Evolutionary conservation across 2,888 invertebrate species (phyloP).

Genomic region (Gari tellinella): DNA sequence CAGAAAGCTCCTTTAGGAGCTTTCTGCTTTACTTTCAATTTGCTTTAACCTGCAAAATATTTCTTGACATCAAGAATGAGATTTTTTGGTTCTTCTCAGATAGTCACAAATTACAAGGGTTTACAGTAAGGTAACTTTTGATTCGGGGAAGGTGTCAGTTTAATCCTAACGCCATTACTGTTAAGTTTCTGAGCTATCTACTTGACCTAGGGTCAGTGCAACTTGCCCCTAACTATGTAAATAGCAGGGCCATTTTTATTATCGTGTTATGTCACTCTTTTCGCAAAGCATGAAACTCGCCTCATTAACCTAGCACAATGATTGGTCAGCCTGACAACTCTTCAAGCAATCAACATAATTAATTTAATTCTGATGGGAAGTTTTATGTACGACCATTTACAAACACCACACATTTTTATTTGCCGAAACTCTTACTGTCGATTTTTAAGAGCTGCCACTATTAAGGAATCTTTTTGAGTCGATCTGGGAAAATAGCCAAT

Average conservation of each 20-base stretch:
- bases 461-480: slow-evolving; percentile 14
- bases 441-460: slow-evolving; percentile 24
- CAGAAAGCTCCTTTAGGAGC: no score
- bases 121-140: no score
- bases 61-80: no score
- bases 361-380: slow-evolving; percentile 24
- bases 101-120: no score
- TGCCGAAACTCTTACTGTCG: slow-evolving; percentile 13
- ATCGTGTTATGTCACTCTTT: slow-evolving; percentile 51
- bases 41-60: no score
- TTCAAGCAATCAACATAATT: slow-evolving; percentile 6
- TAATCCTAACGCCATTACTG: slow-evolving; percentile 39
- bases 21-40: no score
- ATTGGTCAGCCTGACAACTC: slow-evolving; percentile 42
- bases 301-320: slow-evolving; percentile 46
- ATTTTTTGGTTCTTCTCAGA: no score
- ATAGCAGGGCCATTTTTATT: slow-evolving; percentile 26
- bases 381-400: slow-evolving; percentile 20
- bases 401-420: background rate
- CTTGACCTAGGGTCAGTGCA: slow-evolving; percentile 50
- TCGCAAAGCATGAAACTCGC: slow-evolving; percentile 51
- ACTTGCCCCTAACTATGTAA: slow-evolving; percentile 57
- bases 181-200: slow-evolving; percentile 55
- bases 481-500: background rate
- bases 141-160: no score